These are phyloP conservation scores for Petrocephalus microphthalmus DNA, from an alignment of 2,113 vertebrate genomes.

Conservation along the genomic window DNA sequence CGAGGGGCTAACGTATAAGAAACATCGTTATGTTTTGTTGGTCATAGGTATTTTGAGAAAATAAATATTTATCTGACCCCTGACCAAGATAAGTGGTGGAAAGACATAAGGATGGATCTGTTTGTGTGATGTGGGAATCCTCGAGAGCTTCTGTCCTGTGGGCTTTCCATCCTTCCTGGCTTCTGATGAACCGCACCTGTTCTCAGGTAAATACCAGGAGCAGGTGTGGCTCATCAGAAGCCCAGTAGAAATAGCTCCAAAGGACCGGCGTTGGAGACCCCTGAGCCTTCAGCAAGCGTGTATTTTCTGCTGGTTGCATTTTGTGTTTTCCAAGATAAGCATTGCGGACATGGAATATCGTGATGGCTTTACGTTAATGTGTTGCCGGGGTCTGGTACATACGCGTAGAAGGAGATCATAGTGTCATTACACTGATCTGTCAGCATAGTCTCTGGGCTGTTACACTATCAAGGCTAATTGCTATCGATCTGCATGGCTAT, in stretches of 20 bases:
- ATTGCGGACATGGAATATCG: neutral
- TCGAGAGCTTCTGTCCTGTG: too few species aligned
- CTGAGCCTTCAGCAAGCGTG: neutral
- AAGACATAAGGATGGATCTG: neutral
- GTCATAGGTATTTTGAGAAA: neutral
- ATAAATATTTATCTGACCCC: neutral
- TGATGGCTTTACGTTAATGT: neutral
- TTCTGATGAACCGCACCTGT: too few species aligned
- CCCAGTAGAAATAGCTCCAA: too few species aligned
- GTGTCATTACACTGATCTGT: neutral
- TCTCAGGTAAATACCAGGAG: too few species aligned
- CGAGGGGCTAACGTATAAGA: neutral
- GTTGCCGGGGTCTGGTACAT: neutral
- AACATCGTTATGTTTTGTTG: neutral
- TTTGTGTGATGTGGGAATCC: neutral
- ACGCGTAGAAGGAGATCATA: neutral
- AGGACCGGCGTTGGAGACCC: too few species aligned
- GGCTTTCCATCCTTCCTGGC: too few species aligned
- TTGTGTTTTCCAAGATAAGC: neutral
- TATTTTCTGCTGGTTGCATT: neutral
- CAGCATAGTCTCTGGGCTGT: neutral
- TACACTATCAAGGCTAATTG: neutral
- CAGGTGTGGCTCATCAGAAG: too few species aligned
- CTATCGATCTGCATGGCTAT: neutral
- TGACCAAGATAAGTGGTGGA: neutral